These are phyloP conservation scores for Yponomeuta plumbellus DNA, from an alignment of 2,888 invertebrate species.

Conservation along the genomic window DNA sequence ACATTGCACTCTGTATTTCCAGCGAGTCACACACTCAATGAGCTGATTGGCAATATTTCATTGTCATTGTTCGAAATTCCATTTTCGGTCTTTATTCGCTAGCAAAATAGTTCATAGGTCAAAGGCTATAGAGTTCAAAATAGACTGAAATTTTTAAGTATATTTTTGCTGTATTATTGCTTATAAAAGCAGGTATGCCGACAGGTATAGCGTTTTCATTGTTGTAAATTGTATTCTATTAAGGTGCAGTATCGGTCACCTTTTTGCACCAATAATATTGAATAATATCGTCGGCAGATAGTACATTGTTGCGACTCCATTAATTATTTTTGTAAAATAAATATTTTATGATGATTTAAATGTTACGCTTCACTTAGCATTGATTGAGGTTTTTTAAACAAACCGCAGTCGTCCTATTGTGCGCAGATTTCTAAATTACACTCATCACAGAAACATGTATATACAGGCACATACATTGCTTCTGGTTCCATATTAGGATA, in stretches of 20 bases:
- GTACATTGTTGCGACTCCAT: not conserved
- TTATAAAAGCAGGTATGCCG: not conserved
- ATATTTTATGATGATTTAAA: too few relatives aligned
- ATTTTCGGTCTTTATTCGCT: not conserved
- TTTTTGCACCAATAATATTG: not conserved
- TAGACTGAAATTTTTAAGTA: not conserved
- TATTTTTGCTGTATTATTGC: not conserved
- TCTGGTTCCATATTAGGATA: too few relatives aligned
- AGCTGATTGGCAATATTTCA: slow-evolving; percentile 1
- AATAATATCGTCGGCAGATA: not conserved
- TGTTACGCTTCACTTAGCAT: too few relatives aligned
- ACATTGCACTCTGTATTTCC: not conserved
- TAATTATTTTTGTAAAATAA: not conserved
- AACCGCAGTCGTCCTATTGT: too few relatives aligned
- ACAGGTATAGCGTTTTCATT: not conserved
- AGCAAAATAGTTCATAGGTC: not conserved
- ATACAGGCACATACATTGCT: too few relatives aligned
- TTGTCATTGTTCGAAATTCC: not conserved
- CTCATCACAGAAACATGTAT: too few relatives aligned
- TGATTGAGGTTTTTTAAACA: too few relatives aligned
- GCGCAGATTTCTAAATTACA: too few relatives aligned
- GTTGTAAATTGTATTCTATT: not conserved
- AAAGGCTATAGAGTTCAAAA: not conserved
- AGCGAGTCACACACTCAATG: not conserved
- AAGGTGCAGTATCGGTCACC: not conserved